These are phyloP conservation scores for Spongilla lacustris DNA, from an alignment of 37 sponge, comb jelly and placozoan genomes.

Conservation along the genomic window DNA sequence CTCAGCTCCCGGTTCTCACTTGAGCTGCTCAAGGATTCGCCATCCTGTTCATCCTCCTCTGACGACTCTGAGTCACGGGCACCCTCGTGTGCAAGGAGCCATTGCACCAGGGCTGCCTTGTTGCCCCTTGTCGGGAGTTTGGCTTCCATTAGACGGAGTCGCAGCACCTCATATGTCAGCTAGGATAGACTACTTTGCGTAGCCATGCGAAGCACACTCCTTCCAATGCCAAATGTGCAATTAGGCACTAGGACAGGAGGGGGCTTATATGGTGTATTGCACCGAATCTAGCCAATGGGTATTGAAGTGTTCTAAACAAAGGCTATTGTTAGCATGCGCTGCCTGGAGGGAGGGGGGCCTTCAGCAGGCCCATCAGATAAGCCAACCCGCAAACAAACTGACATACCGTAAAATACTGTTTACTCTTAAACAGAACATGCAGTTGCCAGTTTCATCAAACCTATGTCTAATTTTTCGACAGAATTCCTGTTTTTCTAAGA, in stretches of 20 bases:
- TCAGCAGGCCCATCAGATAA: neutral
- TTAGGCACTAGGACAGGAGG: neutral
- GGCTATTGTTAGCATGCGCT: neutral
- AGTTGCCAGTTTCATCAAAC: no score
- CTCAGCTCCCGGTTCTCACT: neutral
- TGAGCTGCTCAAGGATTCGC: neutral
- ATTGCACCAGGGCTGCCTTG: no score
- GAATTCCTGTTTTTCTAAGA: no score
- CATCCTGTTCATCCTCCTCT: neutral
- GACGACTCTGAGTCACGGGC: neutral
- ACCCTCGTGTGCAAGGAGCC: neutral
- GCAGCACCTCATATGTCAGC: no score
- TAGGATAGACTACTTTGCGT: no score
- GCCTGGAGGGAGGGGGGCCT: neutral
- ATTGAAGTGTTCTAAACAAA: neutral
- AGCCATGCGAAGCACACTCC: no score
- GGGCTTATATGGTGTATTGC: neutral
- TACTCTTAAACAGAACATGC: neutral
- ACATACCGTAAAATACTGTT: neutral
- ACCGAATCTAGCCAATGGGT: neutral
- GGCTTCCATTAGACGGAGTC: no score
- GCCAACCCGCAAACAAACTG: neutral
- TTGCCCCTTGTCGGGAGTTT: no score
- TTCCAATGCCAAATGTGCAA: neutral
- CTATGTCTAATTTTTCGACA: no score